Conservation (phyloP, 2,888 invertebrate genomes). For the Lamellibrachia satsuma region DNA sequence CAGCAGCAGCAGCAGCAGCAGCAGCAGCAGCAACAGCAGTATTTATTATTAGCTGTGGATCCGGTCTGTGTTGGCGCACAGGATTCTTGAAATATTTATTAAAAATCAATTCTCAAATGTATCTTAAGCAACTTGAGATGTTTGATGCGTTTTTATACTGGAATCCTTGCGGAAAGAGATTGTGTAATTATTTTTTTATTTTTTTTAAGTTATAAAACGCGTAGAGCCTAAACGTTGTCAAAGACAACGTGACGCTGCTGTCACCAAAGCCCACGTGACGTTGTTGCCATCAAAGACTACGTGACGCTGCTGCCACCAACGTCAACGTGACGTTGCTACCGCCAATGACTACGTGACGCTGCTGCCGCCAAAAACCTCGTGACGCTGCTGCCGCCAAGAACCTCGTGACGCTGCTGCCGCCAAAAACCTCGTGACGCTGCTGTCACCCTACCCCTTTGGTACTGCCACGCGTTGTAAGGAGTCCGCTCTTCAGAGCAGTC, state of each 20-base stretch:
- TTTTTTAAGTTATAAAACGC: neutral
- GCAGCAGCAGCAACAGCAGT: slow-evolving; percentile 20
- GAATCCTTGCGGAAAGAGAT: neutral
- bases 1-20: slow-evolving; percentile 10
- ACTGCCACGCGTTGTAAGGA: neutral
- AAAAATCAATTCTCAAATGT: neutral
- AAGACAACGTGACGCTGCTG: neutral
- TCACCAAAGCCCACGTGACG: neutral
- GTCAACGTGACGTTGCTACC: no score
- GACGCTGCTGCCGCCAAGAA: neutral
- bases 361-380: no score
- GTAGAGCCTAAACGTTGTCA: no score
- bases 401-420: neutral
- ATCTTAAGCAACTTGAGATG: neutral
- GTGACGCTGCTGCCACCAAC: no score
- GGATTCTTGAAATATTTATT: neutral
- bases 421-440: neutral
- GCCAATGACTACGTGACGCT: no score
- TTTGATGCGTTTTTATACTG: neutral
- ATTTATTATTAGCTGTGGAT: neutral
- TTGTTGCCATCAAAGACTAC: no score
- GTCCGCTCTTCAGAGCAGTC: neutral
- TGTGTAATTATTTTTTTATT: neutral
- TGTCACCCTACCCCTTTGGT: neutral
- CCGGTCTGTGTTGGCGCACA: neutral